A percentile compares a stretch with the other conserved stretches of the same genome.
Evolutionary conservation across 2,797 vertebrate species (phyloP).

Genomic region (Etheostoma perlongum): DNA sequence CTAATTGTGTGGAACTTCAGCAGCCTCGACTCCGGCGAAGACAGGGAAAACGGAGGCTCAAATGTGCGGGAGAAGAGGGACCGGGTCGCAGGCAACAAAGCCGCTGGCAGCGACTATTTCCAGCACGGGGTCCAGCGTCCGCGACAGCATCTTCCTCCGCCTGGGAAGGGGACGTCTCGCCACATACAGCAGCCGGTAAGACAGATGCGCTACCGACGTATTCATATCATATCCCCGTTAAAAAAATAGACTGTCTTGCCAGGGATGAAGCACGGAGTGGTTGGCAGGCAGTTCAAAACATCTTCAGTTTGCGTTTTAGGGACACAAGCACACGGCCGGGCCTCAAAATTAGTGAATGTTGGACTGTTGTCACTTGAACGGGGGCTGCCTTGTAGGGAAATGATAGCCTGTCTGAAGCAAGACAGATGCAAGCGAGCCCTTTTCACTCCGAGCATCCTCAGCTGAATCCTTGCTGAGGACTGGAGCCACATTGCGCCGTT

Average conservation of each 20-base stretch:
- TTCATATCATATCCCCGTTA: constrained; percentile 20
- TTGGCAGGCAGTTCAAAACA: constrained; percentile 58
- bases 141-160: constrained; percentile 78
- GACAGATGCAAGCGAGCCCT: constrained; percentile 45
- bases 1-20: constrained; percentile 96
- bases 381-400: constrained; percentile 32
- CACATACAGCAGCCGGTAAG: constrained; percentile 87
- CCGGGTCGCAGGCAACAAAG: constrained; percentile 79
- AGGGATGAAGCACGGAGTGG: constrained; percentile 43
- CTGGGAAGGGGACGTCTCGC: constrained; percentile 82
- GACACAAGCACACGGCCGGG: constrained; percentile 53
- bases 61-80: constrained; percentile 85
- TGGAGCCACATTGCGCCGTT: constrained; percentile 48
- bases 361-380: constrained; percentile 49
- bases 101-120: constrained; percentile 78
- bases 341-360: constrained; percentile 56
- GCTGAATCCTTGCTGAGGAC: constrained; percentile 19
- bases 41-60: constrained; percentile 83
- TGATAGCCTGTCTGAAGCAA: constrained; percentile 37
- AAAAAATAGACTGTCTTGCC: constrained; percentile 22
- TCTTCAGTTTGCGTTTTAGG: constrained; percentile 35
- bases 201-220: constrained; percentile 31
- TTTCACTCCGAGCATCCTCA: constrained; percentile 40
- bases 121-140: constrained; percentile 68
- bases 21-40: constrained; percentile 92